These are phyloP conservation scores for Acrossocheilus wenchowensis DNA, from an alignment of 2,797 vertebrate genomes.

Conservation along the genomic window DNA sequence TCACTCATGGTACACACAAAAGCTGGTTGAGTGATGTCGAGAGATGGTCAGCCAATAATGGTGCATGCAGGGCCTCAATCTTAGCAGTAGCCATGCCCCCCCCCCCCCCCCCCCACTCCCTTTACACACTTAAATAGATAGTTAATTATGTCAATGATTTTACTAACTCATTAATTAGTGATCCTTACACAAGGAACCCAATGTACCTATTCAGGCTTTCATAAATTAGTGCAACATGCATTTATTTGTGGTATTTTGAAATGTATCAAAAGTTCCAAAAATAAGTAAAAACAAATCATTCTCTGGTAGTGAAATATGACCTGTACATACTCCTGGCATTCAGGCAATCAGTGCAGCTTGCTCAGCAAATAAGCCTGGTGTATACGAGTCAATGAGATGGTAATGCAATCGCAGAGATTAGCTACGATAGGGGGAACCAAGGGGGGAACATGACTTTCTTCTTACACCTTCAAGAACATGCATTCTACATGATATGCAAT, in stretches of 20 bases:
- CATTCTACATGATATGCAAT: conserved; percentile 36
- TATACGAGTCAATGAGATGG: conserved; percentile 9
- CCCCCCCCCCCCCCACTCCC: background rate
- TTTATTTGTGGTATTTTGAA: background rate
- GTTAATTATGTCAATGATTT: background rate
- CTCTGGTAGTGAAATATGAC: conserved; percentile 8
- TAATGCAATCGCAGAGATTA: conserved; percentile 1
- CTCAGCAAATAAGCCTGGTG: background rate
- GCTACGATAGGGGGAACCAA: background rate
- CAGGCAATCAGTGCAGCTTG: background rate
- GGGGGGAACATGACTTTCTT: conserved; percentile 22
- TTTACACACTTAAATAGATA: conserved; percentile 4
- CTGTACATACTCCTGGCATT: background rate
- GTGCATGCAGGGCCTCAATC: conserved; percentile 46
- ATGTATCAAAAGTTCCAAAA: background rate
- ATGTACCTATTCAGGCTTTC: background rate
- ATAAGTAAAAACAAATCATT: background rate
- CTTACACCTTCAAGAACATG: conserved; percentile 47
- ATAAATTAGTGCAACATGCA: background rate
- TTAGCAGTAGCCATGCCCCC: conserved; percentile 25
- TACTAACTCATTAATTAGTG: conserved; percentile 10
- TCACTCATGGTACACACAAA: conserved; percentile 37
- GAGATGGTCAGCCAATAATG: conserved; percentile 28
- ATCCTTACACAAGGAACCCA: background rate
- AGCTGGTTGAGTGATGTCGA: conserved; percentile 42